Percentiles rank a stretch among this genome's conserved stretches.
Evolutionary conservation across 2,888 invertebrate species (phyloP).

Genomic region (Sylvicola cinctus): DNA sequence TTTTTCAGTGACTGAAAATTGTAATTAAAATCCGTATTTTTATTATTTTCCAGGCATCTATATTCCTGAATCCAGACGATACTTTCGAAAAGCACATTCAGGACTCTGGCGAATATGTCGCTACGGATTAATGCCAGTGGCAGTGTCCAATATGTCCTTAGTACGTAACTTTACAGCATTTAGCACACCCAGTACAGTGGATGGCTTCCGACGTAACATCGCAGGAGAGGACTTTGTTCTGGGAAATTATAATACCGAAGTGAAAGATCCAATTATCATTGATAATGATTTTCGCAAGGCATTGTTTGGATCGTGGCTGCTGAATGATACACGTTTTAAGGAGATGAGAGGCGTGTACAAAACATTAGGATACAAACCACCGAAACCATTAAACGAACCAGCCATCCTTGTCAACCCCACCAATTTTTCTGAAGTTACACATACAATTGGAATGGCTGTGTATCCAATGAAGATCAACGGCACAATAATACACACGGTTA

Average conservation of each 20-base stretch:
- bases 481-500: constrained; percentile 18
- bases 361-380: constrained; percentile 11
- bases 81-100: constrained; percentile 43
- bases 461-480: constrained; percentile 16
- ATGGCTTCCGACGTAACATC: constrained; percentile 6
- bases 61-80: constrained; percentile 31
- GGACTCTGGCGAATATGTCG: constrained; percentile 41
- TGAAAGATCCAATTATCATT: constrained; percentile 2
- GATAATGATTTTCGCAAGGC: constrained; percentile 16
- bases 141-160: constrained; percentile 30
- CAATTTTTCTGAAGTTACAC: constrained; percentile 13
- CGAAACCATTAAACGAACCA: constrained; percentile 14
- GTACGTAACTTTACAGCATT: constrained; percentile 32
- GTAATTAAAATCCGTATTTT: background rate
- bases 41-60: constrained; percentile 29
- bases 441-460: constrained; percentile 16
- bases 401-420: constrained; percentile 17
- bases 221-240: constrained; percentile 8
- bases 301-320: constrained; percentile 23
- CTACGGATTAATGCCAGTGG: constrained; percentile 19
- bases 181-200: too few species aligned
- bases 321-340: constrained; percentile 18
- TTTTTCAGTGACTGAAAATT: background rate
- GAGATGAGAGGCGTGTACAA: constrained; percentile 16
- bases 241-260: background rate